These are phyloP conservation scores for Drosophila siamana DNA, from an alignment of 2,888 invertebrate species.

Conservation along the genomic window DNA sequence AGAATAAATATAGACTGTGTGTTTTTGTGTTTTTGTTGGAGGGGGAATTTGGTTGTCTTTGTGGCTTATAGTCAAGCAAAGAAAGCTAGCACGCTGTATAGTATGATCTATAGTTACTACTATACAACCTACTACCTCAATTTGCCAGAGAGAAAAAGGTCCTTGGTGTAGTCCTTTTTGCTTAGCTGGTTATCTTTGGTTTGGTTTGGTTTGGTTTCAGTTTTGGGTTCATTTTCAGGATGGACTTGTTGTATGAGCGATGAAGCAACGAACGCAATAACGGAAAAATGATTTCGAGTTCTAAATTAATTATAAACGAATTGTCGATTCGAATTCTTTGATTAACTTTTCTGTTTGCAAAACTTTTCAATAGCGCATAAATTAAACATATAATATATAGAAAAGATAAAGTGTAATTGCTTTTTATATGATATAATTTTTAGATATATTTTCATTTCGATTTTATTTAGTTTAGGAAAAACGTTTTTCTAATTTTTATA, in stretches of 20 bases:
- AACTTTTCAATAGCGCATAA: no score
- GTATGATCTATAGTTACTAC: constrained; percentile 83
- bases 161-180: constrained; percentile 73
- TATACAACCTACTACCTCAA: constrained; percentile 86
- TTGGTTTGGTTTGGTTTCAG: constrained; percentile 34
- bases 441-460: no score
- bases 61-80: constrained; percentile 85
- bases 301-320: neutral
- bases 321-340: no score
- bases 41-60: constrained; percentile 40
- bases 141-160: constrained; percentile 85
- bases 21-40: constrained; percentile 4
- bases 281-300: neutral
- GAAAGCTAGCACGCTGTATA: constrained; percentile 86
- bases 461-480: no score
- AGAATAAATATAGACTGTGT: neutral
- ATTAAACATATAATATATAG: no score
- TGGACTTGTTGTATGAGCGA: neutral
- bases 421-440: no score
- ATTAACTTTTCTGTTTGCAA: neutral
- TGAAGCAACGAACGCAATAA: constrained; percentile 22
- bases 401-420: no score
- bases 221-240: constrained; percentile 4
- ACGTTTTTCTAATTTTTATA: no score
- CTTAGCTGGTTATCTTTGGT: constrained; percentile 28